A percentile compares a stretch with the other conserved stretches of the same genome.
Conservation (phyloP, 2,888 invertebrate genomes). For the Pterostichus niger region DNA sequence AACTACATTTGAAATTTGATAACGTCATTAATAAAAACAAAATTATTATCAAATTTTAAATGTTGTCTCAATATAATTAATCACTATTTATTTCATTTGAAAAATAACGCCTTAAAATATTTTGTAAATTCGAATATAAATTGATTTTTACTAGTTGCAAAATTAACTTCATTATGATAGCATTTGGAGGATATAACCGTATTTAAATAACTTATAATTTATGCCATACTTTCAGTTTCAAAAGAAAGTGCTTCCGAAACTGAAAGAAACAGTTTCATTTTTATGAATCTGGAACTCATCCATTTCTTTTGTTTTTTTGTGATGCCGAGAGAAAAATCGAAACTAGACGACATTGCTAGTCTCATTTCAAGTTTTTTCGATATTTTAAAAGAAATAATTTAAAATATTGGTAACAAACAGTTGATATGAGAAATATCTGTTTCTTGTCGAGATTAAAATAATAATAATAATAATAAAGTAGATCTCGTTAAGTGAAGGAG, state of each 20-base stretch:
- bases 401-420: too few species aligned
- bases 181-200: neutral
- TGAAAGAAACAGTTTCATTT: neutral
- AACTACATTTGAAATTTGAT: neutral
- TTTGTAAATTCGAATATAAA: too few species aligned
- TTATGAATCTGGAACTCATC: neutral
- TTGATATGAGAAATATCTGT: too few species aligned
- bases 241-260: slow-evolving; percentile 2
- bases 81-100: neutral
- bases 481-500: too few species aligned
- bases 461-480: too few species aligned
- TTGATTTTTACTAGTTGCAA: neutral
- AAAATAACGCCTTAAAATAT: neutral
- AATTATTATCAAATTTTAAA: neutral
- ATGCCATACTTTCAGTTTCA: slow-evolving; percentile 1
- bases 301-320: too few species aligned
- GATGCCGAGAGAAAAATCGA: too few species aligned
- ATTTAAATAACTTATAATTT: neutral
- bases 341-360: too few species aligned
- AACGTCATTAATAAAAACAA: slow-evolving; percentile 3
- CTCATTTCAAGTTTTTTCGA: too few species aligned
- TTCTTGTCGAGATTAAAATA: too few species aligned
- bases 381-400: too few species aligned
- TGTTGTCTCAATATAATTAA: neutral
- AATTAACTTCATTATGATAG: neutral